A percentile compares a stretch with the other conserved stretches of the same genome.
phyloP scores from a whole-genome alignment of 2,797 vertebrate genomes.

The Helostoma temminkii region DNA sequence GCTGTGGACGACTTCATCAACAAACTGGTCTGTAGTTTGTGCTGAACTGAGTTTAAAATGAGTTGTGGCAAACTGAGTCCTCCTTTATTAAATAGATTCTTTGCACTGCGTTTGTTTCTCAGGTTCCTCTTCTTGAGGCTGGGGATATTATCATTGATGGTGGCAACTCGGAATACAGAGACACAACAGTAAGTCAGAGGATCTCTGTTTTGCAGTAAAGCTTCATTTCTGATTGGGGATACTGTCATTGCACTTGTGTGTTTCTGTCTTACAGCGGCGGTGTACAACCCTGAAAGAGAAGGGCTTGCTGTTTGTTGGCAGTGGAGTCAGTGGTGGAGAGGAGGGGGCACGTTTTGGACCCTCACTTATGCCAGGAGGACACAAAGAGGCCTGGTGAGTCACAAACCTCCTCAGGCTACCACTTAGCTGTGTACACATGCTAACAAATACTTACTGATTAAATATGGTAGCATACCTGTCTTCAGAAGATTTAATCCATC shows the following conservation, averaged over 20 bases:
- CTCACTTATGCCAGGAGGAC: constrained; percentile 97
- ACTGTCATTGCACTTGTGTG: constrained; percentile 4
- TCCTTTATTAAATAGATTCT: not conserved
- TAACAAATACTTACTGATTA: not conserved
- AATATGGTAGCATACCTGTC: not conserved
- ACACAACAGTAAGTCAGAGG: constrained; percentile 88
- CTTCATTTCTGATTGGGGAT: not conserved
- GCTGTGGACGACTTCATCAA: constrained; percentile 97
- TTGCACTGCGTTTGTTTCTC: constrained; percentile 5
- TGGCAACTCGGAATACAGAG: constrained; percentile 97
- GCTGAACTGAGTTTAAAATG: not conserved
- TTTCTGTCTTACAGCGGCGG: constrained; percentile 85
- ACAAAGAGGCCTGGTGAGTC: constrained; percentile 95
- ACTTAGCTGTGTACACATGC: not conserved
- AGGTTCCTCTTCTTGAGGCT: constrained; percentile 91
- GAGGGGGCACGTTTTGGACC: constrained; percentile 96
- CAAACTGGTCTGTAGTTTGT: constrained; percentile 87
- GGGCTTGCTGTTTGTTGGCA: constrained; percentile 94
- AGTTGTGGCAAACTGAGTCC: not conserved
- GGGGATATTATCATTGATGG: constrained; percentile 98
- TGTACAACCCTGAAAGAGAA: constrained; percentile 91
- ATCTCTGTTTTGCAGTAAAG: not conserved
- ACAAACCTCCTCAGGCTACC: not conserved
- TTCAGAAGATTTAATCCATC: not conserved
- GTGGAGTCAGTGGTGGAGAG: constrained; percentile 97